A percentile compares a stretch with the other conserved stretches of the same genome.
phyloP scores from a whole-genome alignment of 1,140 invertebrate species.

The Epicauta chinensis region DNA sequence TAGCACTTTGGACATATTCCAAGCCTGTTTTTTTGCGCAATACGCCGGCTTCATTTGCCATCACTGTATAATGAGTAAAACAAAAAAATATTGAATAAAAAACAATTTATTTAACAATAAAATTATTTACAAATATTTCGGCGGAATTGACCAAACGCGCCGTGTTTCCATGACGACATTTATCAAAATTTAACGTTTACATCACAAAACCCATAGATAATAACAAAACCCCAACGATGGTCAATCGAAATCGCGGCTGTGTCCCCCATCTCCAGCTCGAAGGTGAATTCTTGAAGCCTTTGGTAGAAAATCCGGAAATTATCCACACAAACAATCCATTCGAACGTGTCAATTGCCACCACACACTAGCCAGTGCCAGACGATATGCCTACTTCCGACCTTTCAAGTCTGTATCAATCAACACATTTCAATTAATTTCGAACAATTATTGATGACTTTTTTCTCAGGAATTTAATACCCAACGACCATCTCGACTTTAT shows the following conservation, averaged over 20 bases:
- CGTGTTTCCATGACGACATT: too few species aligned
- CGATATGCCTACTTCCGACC: constrained; percentile 46
- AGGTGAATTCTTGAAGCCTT: background rate
- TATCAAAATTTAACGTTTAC: too few species aligned
- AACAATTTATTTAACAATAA: too few species aligned
- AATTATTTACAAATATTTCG: too few species aligned
- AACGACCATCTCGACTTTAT: constrained; percentile 55
- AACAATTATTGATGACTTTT: constrained; percentile 3
- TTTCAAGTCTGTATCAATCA: constrained; percentile 27
- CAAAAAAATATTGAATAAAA: too few species aligned
- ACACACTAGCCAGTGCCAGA: constrained; percentile 52
- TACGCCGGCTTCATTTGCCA: too few species aligned
- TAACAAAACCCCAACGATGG: too few species aligned
- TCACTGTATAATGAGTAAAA: too few species aligned
- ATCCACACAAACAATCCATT: constrained; percentile 31
- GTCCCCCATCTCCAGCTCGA: background rate
- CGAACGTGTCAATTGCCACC: constrained; percentile 54
- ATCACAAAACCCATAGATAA: too few species aligned
- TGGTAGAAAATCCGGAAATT: background rate
- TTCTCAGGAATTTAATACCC: constrained; percentile 46
- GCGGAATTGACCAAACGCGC: too few species aligned
- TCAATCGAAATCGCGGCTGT: background rate
- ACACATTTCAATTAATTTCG: background rate
- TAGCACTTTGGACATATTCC: too few species aligned
- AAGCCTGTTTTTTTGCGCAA: too few species aligned